Percentiles rank a stretch among this genome's conserved stretches.
Evolutionary conservation across 2,113 vertebrate genomes (phyloP).

Genomic region (Hydropotes inermis): DNA sequence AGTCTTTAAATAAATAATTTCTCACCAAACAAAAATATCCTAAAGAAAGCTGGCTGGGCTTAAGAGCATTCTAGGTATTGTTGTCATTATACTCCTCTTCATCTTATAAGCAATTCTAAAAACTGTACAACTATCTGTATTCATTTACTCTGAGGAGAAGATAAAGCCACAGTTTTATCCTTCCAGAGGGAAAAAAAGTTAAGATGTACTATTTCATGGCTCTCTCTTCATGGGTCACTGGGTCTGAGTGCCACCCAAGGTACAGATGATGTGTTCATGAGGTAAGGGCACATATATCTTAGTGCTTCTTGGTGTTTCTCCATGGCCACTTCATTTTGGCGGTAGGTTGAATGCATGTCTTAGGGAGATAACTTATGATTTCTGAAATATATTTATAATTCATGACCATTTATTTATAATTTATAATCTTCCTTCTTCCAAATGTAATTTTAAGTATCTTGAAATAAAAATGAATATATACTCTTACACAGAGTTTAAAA

Average conservation of each 20-base stretch:
- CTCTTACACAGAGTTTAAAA: conserved; percentile 1
- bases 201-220: neutral
- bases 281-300: neutral
- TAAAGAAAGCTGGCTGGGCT: neutral
- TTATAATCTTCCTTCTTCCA: conserved; percentile 28
- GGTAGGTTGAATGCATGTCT: neutral
- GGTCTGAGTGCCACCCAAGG: neutral
- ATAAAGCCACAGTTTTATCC: neutral
- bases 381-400: conserved; percentile 58
- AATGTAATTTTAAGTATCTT: conserved; percentile 1
- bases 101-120: neutral
- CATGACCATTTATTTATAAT: conserved; percentile 42
- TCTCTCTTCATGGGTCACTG: neutral
- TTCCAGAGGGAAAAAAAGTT: neutral
- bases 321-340: neutral
- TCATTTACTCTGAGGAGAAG: neutral
- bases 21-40: neutral
- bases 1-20: neutral
- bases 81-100: neutral
- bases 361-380: neutral
- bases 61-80: neutral
- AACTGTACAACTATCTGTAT: neutral
- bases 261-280: neutral
- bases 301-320: neutral
- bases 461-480: conserved; percentile 35